Base-by-base conservation (phyloP, 1,140 invertebrate species). In the Rhynchophorus ferrugineus region DNA sequence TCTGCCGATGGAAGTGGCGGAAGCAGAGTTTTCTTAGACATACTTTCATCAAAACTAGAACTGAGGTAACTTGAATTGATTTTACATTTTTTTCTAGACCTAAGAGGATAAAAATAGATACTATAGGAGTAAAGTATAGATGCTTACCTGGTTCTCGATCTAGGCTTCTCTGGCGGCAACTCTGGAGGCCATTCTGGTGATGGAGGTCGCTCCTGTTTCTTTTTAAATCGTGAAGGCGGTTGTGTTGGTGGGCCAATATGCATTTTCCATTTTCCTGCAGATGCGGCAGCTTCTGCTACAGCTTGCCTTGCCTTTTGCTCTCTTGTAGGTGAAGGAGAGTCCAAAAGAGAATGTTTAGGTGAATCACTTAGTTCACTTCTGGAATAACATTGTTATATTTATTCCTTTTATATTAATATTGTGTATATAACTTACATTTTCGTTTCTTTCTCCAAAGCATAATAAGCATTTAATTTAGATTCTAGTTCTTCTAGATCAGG, bases 401-500 rank as follows among this genome's bases (percentile, higher is more conserved):
- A 7, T 5, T 2, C 38, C 19, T 41, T 41, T 16, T 16, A 37
- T 20, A 18, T 20, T 43, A 14, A 44, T 44, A 11, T 19, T 18
- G n/a, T 19, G 9, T 3, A 44, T 11, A 24, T 3, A 9, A 2
- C 14, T 57, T 57, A 70, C 68, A 66, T 61, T 57, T 67, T 70
- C 14, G 73, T 74, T 63, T 83, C 82, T 71, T 87, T 85, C 59
- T 87, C 84, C 49, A 87, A 82, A 20, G 83, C 80, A 70, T 87
- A 86, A 69, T 87, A 87, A 43, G 84, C 84, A 69, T 71, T 82
- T 54, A 89, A 72, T 65, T 86, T 87, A 3, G 81, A 83, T 66
- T 87, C 83, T 46, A 87, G 68, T 61, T 87, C 84, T 61, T 86
- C 84, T 34, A 87, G 69, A 61, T 85, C 84, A 9, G 82, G 79